Evolutionary conservation across 2,797 vertebrate species (phyloP).

Genomic region (Erethizon dorsatum): DNA sequence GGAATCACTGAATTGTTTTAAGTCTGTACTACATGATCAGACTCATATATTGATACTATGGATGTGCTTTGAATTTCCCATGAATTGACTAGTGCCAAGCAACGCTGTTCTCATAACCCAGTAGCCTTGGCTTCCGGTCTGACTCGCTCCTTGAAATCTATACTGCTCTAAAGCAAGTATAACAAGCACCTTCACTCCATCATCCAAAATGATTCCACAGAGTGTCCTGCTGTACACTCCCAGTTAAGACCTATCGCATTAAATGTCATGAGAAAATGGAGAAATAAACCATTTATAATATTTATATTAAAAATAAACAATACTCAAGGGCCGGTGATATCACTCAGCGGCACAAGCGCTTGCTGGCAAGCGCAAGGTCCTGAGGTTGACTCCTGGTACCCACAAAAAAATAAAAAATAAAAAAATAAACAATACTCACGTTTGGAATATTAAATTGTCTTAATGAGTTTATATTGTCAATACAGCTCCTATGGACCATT

Average conservation of each 20-base stretch:
- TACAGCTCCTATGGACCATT: not conserved
- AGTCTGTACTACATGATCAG: not conserved
- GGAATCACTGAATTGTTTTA: constrained; percentile 4
- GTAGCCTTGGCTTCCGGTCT: not conserved
- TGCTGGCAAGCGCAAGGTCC: too few species aligned
- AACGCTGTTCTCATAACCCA: not conserved
- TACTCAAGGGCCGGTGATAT: not conserved
- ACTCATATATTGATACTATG: not conserved
- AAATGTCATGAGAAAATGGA: not conserved
- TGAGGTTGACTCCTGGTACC: too few species aligned
- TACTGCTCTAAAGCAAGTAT: not conserved
- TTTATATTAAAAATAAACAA: not conserved
- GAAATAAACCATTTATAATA: not conserved
- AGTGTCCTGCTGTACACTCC: not conserved
- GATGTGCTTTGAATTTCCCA: too few species aligned
- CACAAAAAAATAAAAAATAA: too few species aligned
- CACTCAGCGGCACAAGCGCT: too few species aligned
- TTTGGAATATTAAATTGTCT: not conserved
- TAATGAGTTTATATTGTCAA: not conserved
- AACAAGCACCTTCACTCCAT: not conserved
- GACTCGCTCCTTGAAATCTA: not conserved
- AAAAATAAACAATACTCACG: not conserved
- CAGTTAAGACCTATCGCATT: not conserved
- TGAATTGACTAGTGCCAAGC: not conserved
- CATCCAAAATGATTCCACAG: not conserved